A percentile compares a stretch with the other conserved stretches of the same genome.
Evolutionary conservation across 2,888 invertebrate species (phyloP).

Genomic region (Alentia gelatinosa): DNA sequence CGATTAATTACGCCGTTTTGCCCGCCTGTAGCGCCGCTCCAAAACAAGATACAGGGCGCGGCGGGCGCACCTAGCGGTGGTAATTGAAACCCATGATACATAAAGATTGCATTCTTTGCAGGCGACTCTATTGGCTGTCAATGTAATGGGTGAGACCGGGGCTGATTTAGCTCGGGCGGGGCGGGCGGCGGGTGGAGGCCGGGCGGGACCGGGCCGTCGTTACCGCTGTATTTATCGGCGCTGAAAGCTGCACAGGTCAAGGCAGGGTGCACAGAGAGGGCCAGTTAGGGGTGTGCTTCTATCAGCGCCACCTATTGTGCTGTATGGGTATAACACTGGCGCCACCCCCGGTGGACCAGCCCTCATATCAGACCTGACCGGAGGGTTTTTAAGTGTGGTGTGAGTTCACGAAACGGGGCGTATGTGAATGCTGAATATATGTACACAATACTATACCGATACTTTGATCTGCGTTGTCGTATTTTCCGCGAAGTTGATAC

Average conservation of each 20-base stretch:
- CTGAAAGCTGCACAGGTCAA: neutral
- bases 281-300: too few relatives aligned
- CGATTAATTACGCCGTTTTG: neutral
- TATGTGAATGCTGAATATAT: too few relatives aligned
- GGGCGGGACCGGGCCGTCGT: neutral
- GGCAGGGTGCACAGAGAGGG: too few relatives aligned
- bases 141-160: neutral
- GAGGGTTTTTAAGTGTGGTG: neutral
- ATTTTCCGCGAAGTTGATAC: too few relatives aligned
- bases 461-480: too few relatives aligned
- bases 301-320: neutral
- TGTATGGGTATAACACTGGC: neutral
- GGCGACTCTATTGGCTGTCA: slow-evolving; percentile 19
- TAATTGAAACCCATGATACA: slow-evolving; percentile 30
- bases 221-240: neutral
- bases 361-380: neutral
- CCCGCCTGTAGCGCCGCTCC: neutral
- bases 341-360: neutral
- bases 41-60: neutral
- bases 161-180: neutral
- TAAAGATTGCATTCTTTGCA: slow-evolving; percentile 22
- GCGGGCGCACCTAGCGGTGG: neutral
- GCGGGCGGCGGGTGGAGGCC: too few relatives aligned
- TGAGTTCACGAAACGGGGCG: too few relatives aligned
- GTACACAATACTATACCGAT: too few relatives aligned